Conservation (phyloP, 2,113 vertebrate genomes). For the Ophiodon elongatus region DNA sequence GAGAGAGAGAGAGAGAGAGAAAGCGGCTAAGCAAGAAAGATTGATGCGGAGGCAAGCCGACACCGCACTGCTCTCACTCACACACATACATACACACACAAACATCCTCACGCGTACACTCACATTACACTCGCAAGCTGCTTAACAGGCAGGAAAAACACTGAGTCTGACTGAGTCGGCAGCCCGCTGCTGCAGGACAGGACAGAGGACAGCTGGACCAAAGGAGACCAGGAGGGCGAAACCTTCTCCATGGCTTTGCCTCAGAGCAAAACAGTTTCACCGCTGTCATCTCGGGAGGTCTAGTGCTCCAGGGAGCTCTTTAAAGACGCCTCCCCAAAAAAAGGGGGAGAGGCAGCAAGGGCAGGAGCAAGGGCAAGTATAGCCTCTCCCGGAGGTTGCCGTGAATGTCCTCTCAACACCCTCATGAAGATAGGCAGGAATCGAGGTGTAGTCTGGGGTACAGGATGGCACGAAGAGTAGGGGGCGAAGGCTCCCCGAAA, state of each 20-base stretch:
- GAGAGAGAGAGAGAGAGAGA: constrained; percentile 53
- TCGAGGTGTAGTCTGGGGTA: constrained; percentile 64
- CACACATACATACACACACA: constrained; percentile 52
- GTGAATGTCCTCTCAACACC: constrained; percentile 69
- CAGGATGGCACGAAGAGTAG: constrained; percentile 80
- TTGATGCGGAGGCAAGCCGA: constrained; percentile 77
- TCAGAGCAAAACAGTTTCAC: constrained; percentile 72
- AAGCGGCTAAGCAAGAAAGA: constrained; percentile 68
- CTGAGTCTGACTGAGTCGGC: constrained; percentile 64
- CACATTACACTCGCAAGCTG: constrained; percentile 74
- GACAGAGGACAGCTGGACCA: constrained; percentile 61
- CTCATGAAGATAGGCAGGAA: constrained; percentile 71
- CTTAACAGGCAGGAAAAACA: constrained; percentile 76
- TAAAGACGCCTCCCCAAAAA: constrained; percentile 49
- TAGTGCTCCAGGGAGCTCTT: constrained; percentile 47
- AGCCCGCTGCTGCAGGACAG: constrained; percentile 68
- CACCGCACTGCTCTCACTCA: constrained; percentile 66
- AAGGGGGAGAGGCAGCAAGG: constrained; percentile 66
- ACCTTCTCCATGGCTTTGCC: constrained; percentile 38
- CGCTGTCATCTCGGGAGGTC: constrained; percentile 64
- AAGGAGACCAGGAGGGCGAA: constrained; percentile 25
- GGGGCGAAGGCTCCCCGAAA: constrained; percentile 79
- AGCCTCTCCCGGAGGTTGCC: constrained; percentile 47
- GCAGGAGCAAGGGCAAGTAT: constrained; percentile 77
- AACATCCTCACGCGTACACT: constrained; percentile 53